phyloP scores from a whole-genome alignment of 2,113 vertebrate genomes.

The Phaetusa simplex region DNA sequence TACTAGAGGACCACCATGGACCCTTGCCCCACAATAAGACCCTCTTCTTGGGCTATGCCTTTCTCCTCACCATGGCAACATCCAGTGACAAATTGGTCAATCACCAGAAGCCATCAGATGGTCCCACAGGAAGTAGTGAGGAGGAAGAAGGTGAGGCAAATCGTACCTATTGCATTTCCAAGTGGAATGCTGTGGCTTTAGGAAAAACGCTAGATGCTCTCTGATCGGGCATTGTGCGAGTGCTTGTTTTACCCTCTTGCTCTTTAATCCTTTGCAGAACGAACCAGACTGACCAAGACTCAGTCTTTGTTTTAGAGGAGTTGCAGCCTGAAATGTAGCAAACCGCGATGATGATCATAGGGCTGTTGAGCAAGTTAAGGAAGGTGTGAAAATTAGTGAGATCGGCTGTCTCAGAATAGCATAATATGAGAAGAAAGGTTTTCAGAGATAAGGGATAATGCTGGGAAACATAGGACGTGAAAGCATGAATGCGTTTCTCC shows the following conservation, averaged over 20 bases:
- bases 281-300: neutral
- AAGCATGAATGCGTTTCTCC: neutral
- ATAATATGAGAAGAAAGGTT: neutral
- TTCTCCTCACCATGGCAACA: constrained; percentile 91
- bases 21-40: constrained; percentile 88
- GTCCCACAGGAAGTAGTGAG: constrained; percentile 73
- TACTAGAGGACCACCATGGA: constrained; percentile 78
- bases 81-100: constrained; percentile 82
- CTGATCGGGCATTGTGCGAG: neutral
- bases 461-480: neutral
- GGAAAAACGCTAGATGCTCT: neutral
- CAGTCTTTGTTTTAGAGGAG: neutral
- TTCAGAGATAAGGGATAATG: neutral
- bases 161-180: neutral
- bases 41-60: constrained; percentile 94
- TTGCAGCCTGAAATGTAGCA: neutral
- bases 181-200: neutral
- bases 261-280: neutral
- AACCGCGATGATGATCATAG: neutral
- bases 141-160: constrained; percentile 87
- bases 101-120: constrained; percentile 67
- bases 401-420: neutral
- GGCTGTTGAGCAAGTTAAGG: neutral
- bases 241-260: neutral
- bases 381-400: neutral